Percentiles rank a stretch among this genome's conserved stretches.
These are phyloP conservation scores for Cyphomyrmex costatus DNA, from an alignment of 1,140 invertebrate genomes.

Conservation along the genomic window DNA sequence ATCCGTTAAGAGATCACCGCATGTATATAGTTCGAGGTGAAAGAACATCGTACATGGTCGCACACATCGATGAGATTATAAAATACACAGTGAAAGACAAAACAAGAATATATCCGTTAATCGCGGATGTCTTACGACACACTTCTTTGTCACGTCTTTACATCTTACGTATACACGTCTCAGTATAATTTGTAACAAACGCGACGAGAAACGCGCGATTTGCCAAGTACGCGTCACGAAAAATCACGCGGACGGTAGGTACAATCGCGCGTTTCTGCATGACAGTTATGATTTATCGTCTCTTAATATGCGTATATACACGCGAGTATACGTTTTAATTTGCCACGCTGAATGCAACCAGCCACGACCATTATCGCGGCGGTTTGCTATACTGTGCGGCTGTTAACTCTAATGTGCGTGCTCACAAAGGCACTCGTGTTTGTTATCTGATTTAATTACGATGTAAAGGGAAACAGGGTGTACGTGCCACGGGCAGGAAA, in stretches of 20 bases:
- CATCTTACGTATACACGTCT: conserved; percentile 17
- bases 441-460: conserved; percentile 60
- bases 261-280: conserved; percentile 40
- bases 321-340: conserved; percentile 49
- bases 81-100: not conserved
- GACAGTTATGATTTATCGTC: conserved; percentile 49
- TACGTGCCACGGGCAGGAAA: conserved; percentile 21
- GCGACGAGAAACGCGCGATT: conserved; percentile 27
- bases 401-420: conserved; percentile 53
- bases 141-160: conserved; percentile 2
- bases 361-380: conserved; percentile 32
- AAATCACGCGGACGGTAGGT: conserved; percentile 47
- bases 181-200: not conserved
- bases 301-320: conserved; percentile 39
- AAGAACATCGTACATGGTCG: conserved; percentile 23
- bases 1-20: conserved; percentile 1
- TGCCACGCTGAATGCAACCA: conserved; percentile 43
- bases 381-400: conserved; percentile 26
- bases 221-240: not conserved
- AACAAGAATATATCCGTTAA: conserved; percentile 1
- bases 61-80: conserved; percentile 20
- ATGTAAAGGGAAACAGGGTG: conserved; percentile 38
- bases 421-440: conserved; percentile 54
- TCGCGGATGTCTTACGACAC: conserved; percentile 17
- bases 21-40: not conserved